Evolutionary conservation across 2,888 invertebrate genomes (phyloP), one percentile per base, ranked within the genome.

Genomic region (Synanthedon vespiformis): DNA sequence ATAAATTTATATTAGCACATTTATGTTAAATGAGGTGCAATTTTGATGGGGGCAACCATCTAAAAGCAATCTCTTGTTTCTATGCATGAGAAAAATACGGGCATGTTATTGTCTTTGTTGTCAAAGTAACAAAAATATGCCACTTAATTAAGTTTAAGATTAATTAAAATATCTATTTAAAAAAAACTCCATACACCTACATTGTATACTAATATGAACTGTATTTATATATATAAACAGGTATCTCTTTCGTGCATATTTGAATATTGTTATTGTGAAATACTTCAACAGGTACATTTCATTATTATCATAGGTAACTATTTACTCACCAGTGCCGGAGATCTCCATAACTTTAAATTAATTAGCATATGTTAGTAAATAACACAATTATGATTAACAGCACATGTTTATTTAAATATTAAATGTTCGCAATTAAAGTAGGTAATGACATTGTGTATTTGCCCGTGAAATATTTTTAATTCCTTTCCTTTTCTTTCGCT

Each of bases 251-350:
- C 48, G 22, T 49, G 52, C 53, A 56, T 48, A 10, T 12, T 5
- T 6, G 48, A 57, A 48, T 51, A 54, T 56, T 52, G 34, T 54
- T 51, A 54, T 56, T 52, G 34, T 54, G 55, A 56, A 57, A 60
- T 56, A 49, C 41, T 52, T 54, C 57, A 44, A n/a, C 44, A 44
- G 34, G 34, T 34, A 34, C 34, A 34, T 10, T 34, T 34, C 2
- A 34, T 34, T 34, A 34, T 34, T 34, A 34, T 34, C 34, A 44
- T 56, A 18, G 40, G 22, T 44, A 27, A 50, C 48, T 14, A 53
- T 56, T 53, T 53, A 57, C 72, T 62, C 76, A 84, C 84, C 85
- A 63, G 79, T 57, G 56, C 83, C 83, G 63, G 85, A 74, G 60
- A 80, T 65, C 65, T 84, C 85, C 85, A 85, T 84, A 66, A 61